phyloP scores from a whole-genome alignment of 2,113 vertebrate genomes.

The Philantomba maxwellii region DNA sequence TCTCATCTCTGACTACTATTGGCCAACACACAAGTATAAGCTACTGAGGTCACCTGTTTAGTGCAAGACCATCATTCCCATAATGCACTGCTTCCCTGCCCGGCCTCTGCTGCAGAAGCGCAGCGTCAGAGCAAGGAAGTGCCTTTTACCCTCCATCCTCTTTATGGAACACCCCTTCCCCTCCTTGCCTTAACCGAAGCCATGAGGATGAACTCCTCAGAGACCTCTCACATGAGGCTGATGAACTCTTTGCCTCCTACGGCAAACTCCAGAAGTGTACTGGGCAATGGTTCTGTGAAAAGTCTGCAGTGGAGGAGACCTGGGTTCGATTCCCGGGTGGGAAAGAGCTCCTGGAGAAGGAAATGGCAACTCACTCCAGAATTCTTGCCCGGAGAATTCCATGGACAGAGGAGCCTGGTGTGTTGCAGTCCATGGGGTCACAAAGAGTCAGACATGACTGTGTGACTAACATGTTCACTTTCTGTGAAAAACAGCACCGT shows the following conservation, averaged over 20 bases:
- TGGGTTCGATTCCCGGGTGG: accelerated
- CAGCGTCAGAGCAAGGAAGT: background rate
- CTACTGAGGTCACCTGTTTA: background rate
- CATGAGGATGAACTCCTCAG: background rate
- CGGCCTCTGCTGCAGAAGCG: background rate
- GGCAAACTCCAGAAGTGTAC: background rate
- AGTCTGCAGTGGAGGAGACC: background rate
- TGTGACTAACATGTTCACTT: background rate
- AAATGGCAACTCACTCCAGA: background rate
- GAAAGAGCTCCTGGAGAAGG: background rate
- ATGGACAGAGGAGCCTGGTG: background rate
- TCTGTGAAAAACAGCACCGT: background rate
- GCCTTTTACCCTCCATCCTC: background rate
- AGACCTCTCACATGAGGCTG: background rate
- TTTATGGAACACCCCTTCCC: background rate
- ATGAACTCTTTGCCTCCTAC: background rate
- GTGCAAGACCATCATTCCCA: background rate
- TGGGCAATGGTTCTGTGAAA: background rate
- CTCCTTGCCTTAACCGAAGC: background rate
- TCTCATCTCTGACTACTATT: background rate
- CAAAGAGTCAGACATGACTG: background rate
- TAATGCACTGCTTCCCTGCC: background rate
- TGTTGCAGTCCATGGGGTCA: background rate
- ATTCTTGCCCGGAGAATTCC: background rate
- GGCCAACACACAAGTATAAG: background rate